Evolutionary conservation across 2,888 invertebrate genomes (phyloP).

Genomic region (Ichneumoninae sp.): DNA sequence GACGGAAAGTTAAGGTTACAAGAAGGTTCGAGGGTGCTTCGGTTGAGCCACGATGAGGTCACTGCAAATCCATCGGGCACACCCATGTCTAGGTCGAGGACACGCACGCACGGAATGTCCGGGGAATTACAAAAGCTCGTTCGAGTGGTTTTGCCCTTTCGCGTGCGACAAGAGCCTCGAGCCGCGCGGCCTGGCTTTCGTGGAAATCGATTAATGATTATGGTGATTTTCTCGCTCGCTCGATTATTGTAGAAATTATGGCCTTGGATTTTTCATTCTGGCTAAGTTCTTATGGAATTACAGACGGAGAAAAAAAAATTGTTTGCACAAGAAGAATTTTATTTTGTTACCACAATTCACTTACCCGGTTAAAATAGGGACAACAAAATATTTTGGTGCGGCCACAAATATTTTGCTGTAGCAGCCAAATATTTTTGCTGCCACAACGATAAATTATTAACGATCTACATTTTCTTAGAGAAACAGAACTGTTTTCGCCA

Average conservation of each 20-base stretch:
- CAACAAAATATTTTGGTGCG: too few species aligned
- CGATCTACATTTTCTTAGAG: too few species aligned
- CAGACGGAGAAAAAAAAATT: too few species aligned
- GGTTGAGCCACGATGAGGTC: slow-evolving; percentile 31
- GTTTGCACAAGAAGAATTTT: too few species aligned
- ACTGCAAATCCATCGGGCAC: slow-evolving; percentile 43
- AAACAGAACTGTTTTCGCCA: too few species aligned
- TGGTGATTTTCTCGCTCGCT: slow-evolving; percentile 17
- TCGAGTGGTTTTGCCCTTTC: slow-evolving; percentile 9
- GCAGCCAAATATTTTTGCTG: too few species aligned
- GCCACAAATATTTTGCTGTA: too few species aligned
- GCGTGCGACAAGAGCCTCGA: background rate
- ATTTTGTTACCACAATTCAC: too few species aligned
- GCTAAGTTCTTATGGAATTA: background rate
- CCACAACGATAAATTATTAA: too few species aligned
- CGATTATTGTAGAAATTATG: slow-evolving; percentile 25
- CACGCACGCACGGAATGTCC: slow-evolving; percentile 24
- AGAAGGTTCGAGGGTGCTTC: slow-evolving; percentile 10
- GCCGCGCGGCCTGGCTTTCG: slow-evolving; percentile 1
- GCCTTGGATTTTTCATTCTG: background rate
- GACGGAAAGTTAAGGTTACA: slow-evolving; percentile 19
- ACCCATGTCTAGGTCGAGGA: slow-evolving; percentile 19
- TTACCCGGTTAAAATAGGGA: too few species aligned
- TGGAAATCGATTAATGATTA: slow-evolving; percentile 46
- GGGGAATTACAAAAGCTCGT: slow-evolving; percentile 28